Evolutionary conservation across 2,797 vertebrate genomes (phyloP), one percentile per base, ranked within the genome.

Genomic region (Erithacus rubecula): DNA sequence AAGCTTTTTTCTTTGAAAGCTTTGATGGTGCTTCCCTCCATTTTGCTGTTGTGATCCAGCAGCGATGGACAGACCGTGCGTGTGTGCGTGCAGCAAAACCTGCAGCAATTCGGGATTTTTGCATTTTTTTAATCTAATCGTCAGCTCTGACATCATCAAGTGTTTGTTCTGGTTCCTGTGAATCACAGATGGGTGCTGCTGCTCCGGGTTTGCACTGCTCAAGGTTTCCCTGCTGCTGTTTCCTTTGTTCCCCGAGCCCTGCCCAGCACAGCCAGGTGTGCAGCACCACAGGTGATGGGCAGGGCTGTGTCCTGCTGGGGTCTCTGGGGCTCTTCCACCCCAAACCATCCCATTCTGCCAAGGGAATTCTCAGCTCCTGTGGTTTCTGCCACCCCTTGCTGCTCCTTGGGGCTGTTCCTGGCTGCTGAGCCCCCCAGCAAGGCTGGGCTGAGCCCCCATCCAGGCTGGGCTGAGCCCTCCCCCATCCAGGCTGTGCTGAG

Each of bases 371-470:
- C n/a, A 3, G 51, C 7, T 14, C 63, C 60, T 34, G 51, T 30
- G 59, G 4, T 52, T 72, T 65, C n/a, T 44, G 17, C 30, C 24
- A 11, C 4, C 15, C 8, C 13, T 22, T 8, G 1, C 14, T 26
- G 5, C 75, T 49, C 49, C 29, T 12, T 67, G 60, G 60, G 56
- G 6, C 23, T 27, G 39, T 29, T n/a, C n/a, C n/a, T n/a, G n/a
- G n/a, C n/a, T n/a, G n/a, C n/a, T n/a, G n/a, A n/a, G n/a, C n/a
- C 4, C 12, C 0, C 0, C 63, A 21, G 39, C 43, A 43, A 10
- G 53, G 68, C 6, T 1, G n/a, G n/a, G n/a, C n/a, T n/a, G n/a
- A n/a, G n/a, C 4, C 12, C 0, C 0, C 63, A 21, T 34, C 43
- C 47, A 10, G 53, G 68, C 6, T 1, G n/a, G n/a, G n/a, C n/a